Evolutionary conservation across 1,140 invertebrate species (phyloP), one percentile per base, ranked within the genome.

Genomic region (Aethina tumida): DNA sequence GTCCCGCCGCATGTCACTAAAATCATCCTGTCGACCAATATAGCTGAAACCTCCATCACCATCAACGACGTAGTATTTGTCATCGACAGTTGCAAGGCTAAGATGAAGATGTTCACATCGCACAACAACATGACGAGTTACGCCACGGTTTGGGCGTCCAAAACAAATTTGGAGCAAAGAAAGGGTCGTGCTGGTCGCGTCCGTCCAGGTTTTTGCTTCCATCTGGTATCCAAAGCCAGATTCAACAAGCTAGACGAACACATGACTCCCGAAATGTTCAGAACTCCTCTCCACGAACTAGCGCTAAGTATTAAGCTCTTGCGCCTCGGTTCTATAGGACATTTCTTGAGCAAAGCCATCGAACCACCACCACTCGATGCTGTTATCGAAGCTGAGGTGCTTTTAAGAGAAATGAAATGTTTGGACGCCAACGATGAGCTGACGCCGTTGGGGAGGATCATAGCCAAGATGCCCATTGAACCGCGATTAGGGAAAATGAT

Each of bases 1-100:
- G 84, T 88, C 3, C 77, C 84, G 0, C 56, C 68, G 0, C 67
- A 71, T 25, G 69, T 84, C 1, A 84, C 79, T 1, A 89, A 89
- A 59, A 73, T 72, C 58, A 93, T 95, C 50, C 56, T 94, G 8
- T 80, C 89, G 2, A 94, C 90, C 0, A 93, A 93, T 55, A 91
- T 95, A 50, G 89, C 89, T 0, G 90, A 95, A 67, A 90, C 88
- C 0, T 92, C 91, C 5, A 92, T 97, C 31, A 97, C 93, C 4
- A 97, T 97, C 45, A 85, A 97, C 58, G 93, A 97, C 60, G 84
- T 97, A 5, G 92, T 97, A 2, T 96, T 84, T 62, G 93, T 97
- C 1, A 85, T 97, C 50, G 92, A 97, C 62, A 84, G 83, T 21
- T 93, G 92, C 57, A 94, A 94, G 65, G 85, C 90, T 0, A 96